Conservation (phyloP, 2,797 vertebrate genomes). For the Acrocephalus scirpaceus region DNA sequence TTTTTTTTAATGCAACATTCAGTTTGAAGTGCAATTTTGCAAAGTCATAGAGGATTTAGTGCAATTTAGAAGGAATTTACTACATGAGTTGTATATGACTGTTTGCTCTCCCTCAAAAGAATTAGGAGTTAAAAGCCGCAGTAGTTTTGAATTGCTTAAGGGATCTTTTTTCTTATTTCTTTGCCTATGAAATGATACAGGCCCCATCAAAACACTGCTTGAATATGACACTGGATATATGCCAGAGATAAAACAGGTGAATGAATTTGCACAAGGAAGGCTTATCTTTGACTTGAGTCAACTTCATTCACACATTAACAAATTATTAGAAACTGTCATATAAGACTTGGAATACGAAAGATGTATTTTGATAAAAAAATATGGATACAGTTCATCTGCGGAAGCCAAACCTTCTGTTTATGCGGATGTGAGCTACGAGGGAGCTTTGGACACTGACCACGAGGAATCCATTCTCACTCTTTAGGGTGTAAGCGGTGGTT, state of each 20-base stretch:
- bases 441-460: background rate
- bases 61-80: conserved; percentile 24
- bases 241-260: background rate
- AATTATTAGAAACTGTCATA: conserved; percentile 30
- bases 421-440: background rate
- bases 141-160: conserved; percentile 7
- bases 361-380: conserved; percentile 43
- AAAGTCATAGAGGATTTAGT: background rate
- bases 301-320: conserved; percentile 29
- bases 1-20: background rate
- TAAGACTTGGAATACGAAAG: conserved; percentile 46
- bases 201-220: conserved; percentile 12
- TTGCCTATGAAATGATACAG: conserved; percentile 36
- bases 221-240: background rate
- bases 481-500: conserved; percentile 85
- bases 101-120: background rate
- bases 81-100: background rate
- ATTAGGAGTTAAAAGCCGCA: background rate
- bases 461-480: background rate
- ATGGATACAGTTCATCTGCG: conserved; percentile 29
- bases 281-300: conserved; percentile 33
- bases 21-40: background rate
- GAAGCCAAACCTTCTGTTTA: conserved; percentile 51
- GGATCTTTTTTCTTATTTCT: background rate
- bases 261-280: conserved; percentile 13